Evolutionary conservation across 2,888 invertebrate species (phyloP).

Genomic region (Rutpela maculata): DNA sequence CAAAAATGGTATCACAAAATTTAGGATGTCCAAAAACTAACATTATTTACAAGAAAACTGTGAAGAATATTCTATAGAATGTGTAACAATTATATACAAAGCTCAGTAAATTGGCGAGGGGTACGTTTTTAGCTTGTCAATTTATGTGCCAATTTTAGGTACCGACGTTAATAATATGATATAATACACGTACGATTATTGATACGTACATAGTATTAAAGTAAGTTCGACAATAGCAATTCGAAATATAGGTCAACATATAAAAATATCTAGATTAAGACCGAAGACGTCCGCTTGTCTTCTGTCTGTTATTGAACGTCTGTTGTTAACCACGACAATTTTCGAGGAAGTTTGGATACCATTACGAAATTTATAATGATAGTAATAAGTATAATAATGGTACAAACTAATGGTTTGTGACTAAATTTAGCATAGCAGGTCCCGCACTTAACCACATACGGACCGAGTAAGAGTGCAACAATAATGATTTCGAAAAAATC

Average conservation of each 20-base stretch:
- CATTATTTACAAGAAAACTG: too few relatives aligned
- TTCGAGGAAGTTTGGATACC: neutral
- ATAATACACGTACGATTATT: too few relatives aligned
- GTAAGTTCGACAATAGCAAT: too few relatives aligned
- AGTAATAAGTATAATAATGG: neutral
- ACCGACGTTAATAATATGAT: too few relatives aligned
- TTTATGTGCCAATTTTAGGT: too few relatives aligned
- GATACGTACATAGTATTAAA: too few relatives aligned
- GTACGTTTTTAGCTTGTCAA: too few relatives aligned
- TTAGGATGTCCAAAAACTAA: too few relatives aligned
- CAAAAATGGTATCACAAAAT: too few relatives aligned
- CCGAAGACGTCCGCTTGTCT: neutral
- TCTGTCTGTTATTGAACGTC: neutral
- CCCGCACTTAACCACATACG: neutral
- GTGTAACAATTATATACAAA: too few relatives aligned
- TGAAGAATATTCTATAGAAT: too few relatives aligned
- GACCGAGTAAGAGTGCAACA: neutral
- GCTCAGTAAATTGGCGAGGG: too few relatives aligned
- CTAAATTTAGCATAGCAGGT: neutral
- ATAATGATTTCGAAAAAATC: neutral
- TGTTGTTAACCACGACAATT: neutral
- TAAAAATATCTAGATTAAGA: neutral
- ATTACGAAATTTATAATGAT: neutral
- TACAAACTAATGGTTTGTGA: neutral
- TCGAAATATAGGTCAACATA: neutral